Conservation (phyloP, 2,888 invertebrate species). For the Lochmaea crataegi region DNA sequence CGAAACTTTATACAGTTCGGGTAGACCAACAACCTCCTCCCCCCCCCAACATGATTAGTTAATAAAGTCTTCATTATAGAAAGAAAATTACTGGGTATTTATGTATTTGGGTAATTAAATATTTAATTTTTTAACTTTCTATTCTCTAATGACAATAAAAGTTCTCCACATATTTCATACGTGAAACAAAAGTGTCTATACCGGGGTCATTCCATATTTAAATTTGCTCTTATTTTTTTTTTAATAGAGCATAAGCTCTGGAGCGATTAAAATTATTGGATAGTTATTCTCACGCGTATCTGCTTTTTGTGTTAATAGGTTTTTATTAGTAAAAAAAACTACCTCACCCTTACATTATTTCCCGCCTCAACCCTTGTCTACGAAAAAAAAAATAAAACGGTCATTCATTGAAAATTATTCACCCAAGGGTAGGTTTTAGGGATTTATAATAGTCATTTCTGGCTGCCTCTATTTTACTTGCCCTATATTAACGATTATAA, state of each 20-base stretch:
- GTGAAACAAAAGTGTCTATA: background rate
- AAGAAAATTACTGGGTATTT: background rate
- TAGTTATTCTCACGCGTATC: too few species aligned
- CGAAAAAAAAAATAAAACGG: background rate
- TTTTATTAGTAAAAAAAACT: too few species aligned
- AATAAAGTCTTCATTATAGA: constrained; percentile 7
- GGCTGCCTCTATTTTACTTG: too few species aligned
- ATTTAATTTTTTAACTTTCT: constrained; percentile 5
- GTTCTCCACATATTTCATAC: background rate
- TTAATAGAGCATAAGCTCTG: too few species aligned
- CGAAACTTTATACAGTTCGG: constrained; percentile 5
- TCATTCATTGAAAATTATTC: background rate
- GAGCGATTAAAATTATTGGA: too few species aligned
- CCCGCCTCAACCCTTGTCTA: background rate
- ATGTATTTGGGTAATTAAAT: constrained; percentile 1
- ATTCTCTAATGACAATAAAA: background rate
- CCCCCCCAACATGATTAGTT: constrained; percentile 21
- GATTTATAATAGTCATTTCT: too few species aligned
- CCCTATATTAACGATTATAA: too few species aligned
- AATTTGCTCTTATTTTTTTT: background rate
- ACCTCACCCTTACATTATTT: too few species aligned
- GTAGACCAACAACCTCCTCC: constrained; percentile 9
- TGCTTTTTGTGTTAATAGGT: too few species aligned
- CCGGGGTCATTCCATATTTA: constrained; percentile 6
- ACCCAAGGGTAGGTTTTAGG: background rate